Base-by-base conservation (phyloP, 2,888 invertebrate species). In the Stictocephala bisonia region DNA sequence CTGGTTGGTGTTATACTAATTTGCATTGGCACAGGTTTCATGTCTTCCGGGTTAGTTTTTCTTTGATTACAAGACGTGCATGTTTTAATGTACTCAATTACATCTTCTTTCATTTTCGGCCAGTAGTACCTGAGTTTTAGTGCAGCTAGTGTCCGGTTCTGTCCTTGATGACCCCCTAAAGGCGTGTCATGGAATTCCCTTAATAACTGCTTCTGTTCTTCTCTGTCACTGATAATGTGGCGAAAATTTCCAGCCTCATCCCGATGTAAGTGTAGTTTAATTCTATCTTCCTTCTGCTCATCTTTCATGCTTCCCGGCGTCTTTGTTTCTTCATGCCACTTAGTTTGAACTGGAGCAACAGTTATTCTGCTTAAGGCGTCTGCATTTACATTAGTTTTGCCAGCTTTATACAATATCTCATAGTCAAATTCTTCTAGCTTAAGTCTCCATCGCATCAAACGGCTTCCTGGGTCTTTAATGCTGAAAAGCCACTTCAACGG, bases 401-500 rank as follows among this genome's bases (percentile, higher is more conserved):
- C 35, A 35, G 35, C 7, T 9, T 13, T 7, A 13, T 35, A 13
- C 13, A 35, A 9, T 9, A 35, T 13, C 13, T 35, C 35, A 24
- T n/a, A 35, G 35, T 35, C 35, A 13, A 9, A 35, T 35, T 35
- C 35, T 9, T 13, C 13, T 13, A 35, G 13, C 35, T 35, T 35
- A 13, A 35, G 7, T 7, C 7, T 35, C 35, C 35, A 35, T 35
- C 35, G 7, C 13, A 13, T 35, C 35, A 35, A 13, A 9, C 35
- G 35, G 35, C 7, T n/a, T 9, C 7, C 13, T 35, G 35, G 35
- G 13, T 35, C 35, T 13, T 35, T 35, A 9, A 35, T 7, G 35
- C 13, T 80, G 68, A 83, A 81, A 0, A 84, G 60, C 81, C 82
- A 84, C 2, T 77, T 79, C 1, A 84, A 67, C 0, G 83, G 82